A percentile compares a stretch with the other conserved stretches of the same genome.
These are phyloP conservation scores for Papilio protenor DNA, from an alignment of 2,888 invertebrate genomes.

Conservation along the genomic window DNA sequence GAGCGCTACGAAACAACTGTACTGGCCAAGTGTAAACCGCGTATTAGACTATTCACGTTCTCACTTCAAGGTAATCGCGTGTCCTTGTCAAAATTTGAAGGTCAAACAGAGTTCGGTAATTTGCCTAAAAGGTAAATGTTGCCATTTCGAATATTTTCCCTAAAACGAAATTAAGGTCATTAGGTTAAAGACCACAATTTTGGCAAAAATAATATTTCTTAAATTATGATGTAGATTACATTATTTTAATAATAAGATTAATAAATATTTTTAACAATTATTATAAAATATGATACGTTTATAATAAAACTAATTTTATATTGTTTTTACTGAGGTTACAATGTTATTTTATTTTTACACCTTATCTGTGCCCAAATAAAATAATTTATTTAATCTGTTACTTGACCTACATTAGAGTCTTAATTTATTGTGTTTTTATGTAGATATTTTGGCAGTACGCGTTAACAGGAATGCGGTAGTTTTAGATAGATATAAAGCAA, in stretches of 20 bases:
- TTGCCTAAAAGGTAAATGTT: background rate
- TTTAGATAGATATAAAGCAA: background rate
- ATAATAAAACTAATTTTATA: background rate
- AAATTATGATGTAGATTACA: background rate
- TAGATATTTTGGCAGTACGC: background rate
- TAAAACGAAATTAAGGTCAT: background rate
- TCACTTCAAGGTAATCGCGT: background rate
- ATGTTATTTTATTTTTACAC: background rate
- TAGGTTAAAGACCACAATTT: background rate
- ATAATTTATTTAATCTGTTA: conserved; percentile 11
- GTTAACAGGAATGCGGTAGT: conserved; percentile 26
- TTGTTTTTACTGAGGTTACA: no score
- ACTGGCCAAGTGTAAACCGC: no score
- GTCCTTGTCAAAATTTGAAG: conserved; percentile 6
- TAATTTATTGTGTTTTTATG: conserved; percentile 11
- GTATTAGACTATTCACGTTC: background rate
- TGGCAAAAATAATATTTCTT: background rate
- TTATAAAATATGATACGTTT: background rate
- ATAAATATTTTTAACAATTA: background rate
- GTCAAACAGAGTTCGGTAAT: background rate
- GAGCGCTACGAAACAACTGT: no score
- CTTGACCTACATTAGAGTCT: background rate
- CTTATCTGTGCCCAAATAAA: background rate
- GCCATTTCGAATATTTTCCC: background rate
- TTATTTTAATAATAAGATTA: background rate